Evolutionary conservation across 2,888 invertebrate genomes (phyloP).

Genomic region (Eugnorisma glareosa): DNA sequence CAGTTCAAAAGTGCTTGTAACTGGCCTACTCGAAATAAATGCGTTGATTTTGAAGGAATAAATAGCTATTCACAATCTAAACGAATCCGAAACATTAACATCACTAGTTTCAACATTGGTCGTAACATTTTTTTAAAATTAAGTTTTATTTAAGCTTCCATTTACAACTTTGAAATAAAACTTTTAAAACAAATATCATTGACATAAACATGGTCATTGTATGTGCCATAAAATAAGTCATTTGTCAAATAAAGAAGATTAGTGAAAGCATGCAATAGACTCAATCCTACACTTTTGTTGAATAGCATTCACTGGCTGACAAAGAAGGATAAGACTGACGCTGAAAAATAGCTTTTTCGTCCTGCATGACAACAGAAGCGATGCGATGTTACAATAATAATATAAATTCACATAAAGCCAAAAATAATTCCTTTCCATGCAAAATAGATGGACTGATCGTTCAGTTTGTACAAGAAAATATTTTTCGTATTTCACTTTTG

Average conservation of each 20-base stretch:
- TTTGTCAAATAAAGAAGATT: slow-evolving; percentile 58
- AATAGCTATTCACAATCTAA: slow-evolving; percentile 5
- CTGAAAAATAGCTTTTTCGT: slow-evolving; percentile 39
- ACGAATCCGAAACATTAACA: not conserved
- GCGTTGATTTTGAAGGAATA: not conserved
- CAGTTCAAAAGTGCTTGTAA: too few species aligned
- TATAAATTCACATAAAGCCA: not conserved
- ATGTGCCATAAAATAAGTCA: slow-evolving; percentile 3
- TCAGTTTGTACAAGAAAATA: not conserved
- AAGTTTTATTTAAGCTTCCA: not conserved
- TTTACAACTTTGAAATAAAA: not conserved
- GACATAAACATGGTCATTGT: not conserved
- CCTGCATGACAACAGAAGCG: slow-evolving; percentile 35
- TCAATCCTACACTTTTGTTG: slow-evolving; percentile 36
- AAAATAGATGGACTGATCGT: not conserved
- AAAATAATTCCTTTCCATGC: not conserved
- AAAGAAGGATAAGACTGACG: slow-evolving; percentile 49
- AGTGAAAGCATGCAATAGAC: slow-evolving; percentile 21
- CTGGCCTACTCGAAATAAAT: too few species aligned
- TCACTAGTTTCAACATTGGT: not conserved
- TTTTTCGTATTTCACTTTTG: not conserved
- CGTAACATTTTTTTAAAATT: not conserved
- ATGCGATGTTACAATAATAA: not conserved
- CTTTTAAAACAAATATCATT: not conserved
- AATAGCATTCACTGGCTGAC: slow-evolving; percentile 33